Evolutionary conservation across 2,888 invertebrate genomes (phyloP), one percentile per base, ranked within the genome.

Genomic region (Sycophila texana): DNA sequence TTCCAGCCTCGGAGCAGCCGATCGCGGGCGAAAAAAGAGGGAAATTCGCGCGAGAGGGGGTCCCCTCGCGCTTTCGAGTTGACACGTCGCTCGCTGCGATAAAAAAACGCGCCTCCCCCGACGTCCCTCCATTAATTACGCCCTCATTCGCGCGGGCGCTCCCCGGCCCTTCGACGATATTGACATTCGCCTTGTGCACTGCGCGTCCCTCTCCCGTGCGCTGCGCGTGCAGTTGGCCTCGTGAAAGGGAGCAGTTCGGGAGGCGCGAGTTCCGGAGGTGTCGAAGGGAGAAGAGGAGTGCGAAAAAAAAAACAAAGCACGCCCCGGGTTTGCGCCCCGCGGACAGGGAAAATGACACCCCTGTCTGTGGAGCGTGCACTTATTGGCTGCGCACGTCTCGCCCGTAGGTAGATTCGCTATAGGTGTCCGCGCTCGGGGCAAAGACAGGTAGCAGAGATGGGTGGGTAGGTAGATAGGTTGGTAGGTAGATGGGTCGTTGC

Each of bases 301-400:
- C 53, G 53, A 26, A 57, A 68, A 70, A 70, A 73, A 72, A 80
- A 79, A 67, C 63, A 39, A 57, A 71, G 76, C 53, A 66, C 73
- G 71, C 61, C 61, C 77, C 66, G 76, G 66, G 68, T 39, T 1
- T 10, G 7, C 39, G 39, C 39, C 10, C 39, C 10, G 39, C 0
- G 73, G 79, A 53, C 30, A 30, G 61, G 30, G 39, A 16, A 18
- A 39, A 61, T 63, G 68, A 75, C 80, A 87, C 90, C 90, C 90
- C 90, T 89, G 83, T 87, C 88, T 88, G 84, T 89, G 84, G 86
- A 90, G 89, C 90, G 89, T 90, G 86, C 84, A 84, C 86, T 88
- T 86, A 89, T 89, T 87, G 87, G 86, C 86, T 87, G 74, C 74
- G 60, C 30, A 77, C 78, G 74, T 61, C 61, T 80, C 76, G 73